Percentiles rank a stretch among this genome's conserved stretches.
phyloP scores from a whole-genome alignment of 2,113 vertebrate genomes.

The Pantherophis guttatus region DNA sequence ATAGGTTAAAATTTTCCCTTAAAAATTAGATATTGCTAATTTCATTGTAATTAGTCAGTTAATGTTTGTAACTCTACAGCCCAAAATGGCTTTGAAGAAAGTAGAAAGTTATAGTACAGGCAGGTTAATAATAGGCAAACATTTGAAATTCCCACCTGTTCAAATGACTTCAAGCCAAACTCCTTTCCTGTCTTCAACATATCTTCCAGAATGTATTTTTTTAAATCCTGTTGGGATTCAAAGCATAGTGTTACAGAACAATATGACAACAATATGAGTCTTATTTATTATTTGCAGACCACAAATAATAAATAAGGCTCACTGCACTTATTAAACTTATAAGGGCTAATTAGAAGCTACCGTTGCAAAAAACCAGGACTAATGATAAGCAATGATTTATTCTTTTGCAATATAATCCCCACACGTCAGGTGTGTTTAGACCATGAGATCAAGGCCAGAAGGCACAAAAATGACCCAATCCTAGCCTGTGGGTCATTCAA shows the following conservation, averaged over 20 bases:
- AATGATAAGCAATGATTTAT: not conserved
- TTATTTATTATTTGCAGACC: not conserved
- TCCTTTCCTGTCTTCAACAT: constrained; percentile 85
- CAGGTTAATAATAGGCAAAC: not conserved
- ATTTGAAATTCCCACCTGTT: constrained; percentile 80
- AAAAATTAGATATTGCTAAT: not conserved
- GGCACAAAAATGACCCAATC: not conserved
- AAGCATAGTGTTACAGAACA: not conserved
- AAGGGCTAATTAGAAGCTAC: not conserved
- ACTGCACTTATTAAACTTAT: not conserved
- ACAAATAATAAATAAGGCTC: not conserved
- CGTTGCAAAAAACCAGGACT: not conserved
- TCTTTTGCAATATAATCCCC: not conserved
- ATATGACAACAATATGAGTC: not conserved
- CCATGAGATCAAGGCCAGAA: not conserved
- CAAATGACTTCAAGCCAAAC: constrained; percentile 90
- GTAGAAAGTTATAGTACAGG: not conserved
- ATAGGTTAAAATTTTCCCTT: not conserved
- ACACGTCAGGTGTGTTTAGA: not conserved
- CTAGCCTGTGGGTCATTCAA: not conserved
- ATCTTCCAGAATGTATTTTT: constrained; percentile 84
- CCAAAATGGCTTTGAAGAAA: not conserved
- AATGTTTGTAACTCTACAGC: not conserved
- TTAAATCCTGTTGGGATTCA: constrained; percentile 77
- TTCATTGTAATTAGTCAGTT: not conserved